Evolutionary conservation across 2,113 vertebrate genomes (phyloP), one percentile per base, ranked within the genome.

Genomic region (Bucco capensis): DNA sequence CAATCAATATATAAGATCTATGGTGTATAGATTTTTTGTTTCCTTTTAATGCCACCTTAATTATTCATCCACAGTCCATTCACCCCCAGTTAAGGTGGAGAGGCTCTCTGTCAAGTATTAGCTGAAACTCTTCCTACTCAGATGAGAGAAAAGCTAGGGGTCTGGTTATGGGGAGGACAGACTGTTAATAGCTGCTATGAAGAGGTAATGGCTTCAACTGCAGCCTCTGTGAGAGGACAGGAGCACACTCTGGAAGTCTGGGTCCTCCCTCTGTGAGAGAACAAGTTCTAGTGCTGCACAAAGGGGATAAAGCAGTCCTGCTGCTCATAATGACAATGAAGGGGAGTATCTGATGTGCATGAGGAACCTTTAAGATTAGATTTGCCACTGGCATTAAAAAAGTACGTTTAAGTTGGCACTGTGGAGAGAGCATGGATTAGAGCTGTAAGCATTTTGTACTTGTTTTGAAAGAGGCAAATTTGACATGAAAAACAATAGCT

Each of bases 401-500:
- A 17, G 5, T 13, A 53, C 24, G 3, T 89, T 54, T 83, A 30
- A 70, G 50, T 44, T 64, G 49, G 14, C 17, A 7, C 53, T 62
- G 33, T 18, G 16, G 83, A 69, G 38, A 13, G 38, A 56, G 40
- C 19, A 6, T 17, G 69, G 56, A 31, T 62, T 64, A 51, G 51
- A 37, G 47, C 47, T 1, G 1, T 38, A 54, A 82, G 50, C 10
- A 12, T 35, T 37, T 30, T 66, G 57, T 21, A 8, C 25, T 67
- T 71, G 3, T 47, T 81, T 86, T 27, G 24, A 5, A 79, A 33
- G 40, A 67, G 57, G 19, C 1, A 2, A 44, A 60, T 77, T 75
- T 75, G 69, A 37, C 1, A 0, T 33, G 80, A 49, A 51, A 93
- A 92, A 89, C 91, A 94, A 95, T 84, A 65, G 74, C 60, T 92